Evolutionary conservation across 1,140 invertebrate species (phyloP).

Genomic region (Eulimnadia texana): DNA sequence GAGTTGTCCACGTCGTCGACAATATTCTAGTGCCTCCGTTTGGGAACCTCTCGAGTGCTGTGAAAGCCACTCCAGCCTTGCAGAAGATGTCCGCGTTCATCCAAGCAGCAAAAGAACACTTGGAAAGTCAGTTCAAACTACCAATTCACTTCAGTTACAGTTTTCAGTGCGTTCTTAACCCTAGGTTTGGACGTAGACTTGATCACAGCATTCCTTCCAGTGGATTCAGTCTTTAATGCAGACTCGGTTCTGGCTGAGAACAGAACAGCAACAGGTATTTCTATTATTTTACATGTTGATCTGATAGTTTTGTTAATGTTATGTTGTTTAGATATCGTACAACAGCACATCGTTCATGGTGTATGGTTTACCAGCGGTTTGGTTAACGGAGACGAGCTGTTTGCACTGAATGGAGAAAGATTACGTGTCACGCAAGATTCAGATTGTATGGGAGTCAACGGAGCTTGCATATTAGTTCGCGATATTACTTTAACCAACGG

Average conservation of each 20-base stretch:
- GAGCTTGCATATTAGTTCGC: constrained; percentile 1
- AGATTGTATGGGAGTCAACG: constrained; percentile 9
- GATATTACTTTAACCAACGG: constrained; percentile 30
- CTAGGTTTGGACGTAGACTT: no score
- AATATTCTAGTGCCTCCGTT: constrained; percentile 29
- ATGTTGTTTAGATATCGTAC: no score
- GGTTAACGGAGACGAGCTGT: constrained; percentile 2
- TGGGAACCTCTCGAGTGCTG: constrained; percentile 24
- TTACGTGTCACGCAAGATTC: constrained; percentile 1
- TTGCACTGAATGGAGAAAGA: background rate
- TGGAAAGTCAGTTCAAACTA: background rate
- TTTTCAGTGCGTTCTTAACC: no score
- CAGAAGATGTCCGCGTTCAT: constrained; percentile 7
- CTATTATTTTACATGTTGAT: no score
- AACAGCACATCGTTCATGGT: constrained; percentile 3
- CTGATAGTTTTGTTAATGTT: no score
- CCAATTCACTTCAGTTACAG: background rate
- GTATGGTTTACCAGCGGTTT: constrained; percentile 4
- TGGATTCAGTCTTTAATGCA: background rate
- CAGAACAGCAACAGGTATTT: no score
- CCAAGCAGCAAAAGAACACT: background rate
- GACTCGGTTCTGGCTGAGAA: no score
- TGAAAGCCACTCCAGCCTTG: constrained; percentile 24
- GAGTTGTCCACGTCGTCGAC: constrained; percentile 32
- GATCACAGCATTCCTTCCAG: background rate